Evolutionary conservation across 2,888 invertebrate species (phyloP).

Genomic region (Caenorhabditis imperialis): DNA sequence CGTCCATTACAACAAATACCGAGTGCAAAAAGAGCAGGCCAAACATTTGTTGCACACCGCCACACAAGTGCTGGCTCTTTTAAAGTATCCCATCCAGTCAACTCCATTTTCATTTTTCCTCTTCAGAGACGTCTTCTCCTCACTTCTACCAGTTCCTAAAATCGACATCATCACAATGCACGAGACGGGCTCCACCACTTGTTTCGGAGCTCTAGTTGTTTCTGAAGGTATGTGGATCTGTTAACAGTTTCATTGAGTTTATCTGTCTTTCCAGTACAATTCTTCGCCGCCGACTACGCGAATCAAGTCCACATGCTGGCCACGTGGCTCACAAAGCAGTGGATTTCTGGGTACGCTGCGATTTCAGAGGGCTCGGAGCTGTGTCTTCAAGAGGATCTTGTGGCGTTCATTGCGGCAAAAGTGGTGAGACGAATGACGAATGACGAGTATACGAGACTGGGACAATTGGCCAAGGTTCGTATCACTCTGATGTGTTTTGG

Average conservation of each 20-base stretch:
- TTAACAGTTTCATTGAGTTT: neutral
- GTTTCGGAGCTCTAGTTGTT: conserved; percentile 54
- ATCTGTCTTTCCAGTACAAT: conserved; percentile 23
- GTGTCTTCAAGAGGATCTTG: conserved; percentile 63
- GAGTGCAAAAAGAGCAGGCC: conserved; percentile 55
- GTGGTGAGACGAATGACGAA: conserved; percentile 61
- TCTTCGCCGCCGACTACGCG: conserved; percentile 57
- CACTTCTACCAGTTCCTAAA: conserved; percentile 44
- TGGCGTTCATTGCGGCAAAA: conserved; percentile 53
- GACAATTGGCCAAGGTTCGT: conserved; percentile 54
- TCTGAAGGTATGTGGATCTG: conserved; percentile 41
- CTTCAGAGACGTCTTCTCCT: conserved; percentile 45
- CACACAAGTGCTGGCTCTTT: conserved; percentile 55
- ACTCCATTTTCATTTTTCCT: too few relatives aligned
- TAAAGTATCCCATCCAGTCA: conserved; percentile 53
- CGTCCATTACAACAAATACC: conserved; percentile 56
- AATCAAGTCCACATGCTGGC: conserved; percentile 55
- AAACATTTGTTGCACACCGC: conserved; percentile 54
- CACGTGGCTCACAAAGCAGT: conserved; percentile 55
- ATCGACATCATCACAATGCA: conserved; percentile 56
- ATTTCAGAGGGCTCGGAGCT: conserved; percentile 49
- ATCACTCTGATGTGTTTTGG: neutral
- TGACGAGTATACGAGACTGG: conserved; percentile 53
- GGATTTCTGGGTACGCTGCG: conserved; percentile 58
- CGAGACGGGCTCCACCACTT: conserved; percentile 39